Conservation (phyloP, 64 coral and sea anemone species). For the Montipora foliosa region DNA sequence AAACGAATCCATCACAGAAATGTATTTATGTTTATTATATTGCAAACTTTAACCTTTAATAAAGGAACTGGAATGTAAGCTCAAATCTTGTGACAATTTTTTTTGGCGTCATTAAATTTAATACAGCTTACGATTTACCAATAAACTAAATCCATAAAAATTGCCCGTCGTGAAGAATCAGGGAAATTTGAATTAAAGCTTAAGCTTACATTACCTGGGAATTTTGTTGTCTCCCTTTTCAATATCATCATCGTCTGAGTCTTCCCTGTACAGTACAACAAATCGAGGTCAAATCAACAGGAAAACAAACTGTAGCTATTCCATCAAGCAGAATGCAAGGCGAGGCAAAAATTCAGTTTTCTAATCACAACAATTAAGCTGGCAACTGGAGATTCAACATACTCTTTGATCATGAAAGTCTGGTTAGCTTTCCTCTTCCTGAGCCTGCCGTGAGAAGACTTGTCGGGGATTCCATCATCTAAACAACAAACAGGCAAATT, state of each 20-base stretch:
- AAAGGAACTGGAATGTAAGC: no score
- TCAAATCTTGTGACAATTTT: no score
- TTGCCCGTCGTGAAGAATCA: background rate
- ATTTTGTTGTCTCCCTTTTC: slow-evolving; percentile 72
- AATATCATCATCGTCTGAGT: slow-evolving; percentile 71
- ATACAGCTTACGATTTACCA: background rate
- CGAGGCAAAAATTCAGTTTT: background rate
- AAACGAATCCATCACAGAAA: slow-evolving; percentile 34
- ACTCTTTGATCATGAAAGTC: slow-evolving; percentile 74
- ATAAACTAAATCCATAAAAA: background rate
- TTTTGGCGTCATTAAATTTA: no score
- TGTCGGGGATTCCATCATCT: slow-evolving; percentile 58
- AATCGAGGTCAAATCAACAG: background rate
- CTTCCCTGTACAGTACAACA: slow-evolving; percentile 51
- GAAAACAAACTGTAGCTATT: background rate
- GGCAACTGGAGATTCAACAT: background rate
- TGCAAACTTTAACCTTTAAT: no score
- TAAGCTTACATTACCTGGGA: slow-evolving; percentile 40
- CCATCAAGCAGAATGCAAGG: background rate
- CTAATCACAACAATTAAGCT: no score
- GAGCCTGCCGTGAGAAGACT: slow-evolving; percentile 70
- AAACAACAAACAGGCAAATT: slow-evolving; percentile 52
- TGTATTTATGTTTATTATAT: background rate
- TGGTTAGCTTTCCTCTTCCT: slow-evolving; percentile 68
- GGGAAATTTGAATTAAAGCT: background rate